A percentile compares a stretch with the other conserved stretches of the same genome.
These are phyloP conservation scores for Dendrolimus houi DNA, from an alignment of 2,888 invertebrate genomes.

Conservation along the genomic window DNA sequence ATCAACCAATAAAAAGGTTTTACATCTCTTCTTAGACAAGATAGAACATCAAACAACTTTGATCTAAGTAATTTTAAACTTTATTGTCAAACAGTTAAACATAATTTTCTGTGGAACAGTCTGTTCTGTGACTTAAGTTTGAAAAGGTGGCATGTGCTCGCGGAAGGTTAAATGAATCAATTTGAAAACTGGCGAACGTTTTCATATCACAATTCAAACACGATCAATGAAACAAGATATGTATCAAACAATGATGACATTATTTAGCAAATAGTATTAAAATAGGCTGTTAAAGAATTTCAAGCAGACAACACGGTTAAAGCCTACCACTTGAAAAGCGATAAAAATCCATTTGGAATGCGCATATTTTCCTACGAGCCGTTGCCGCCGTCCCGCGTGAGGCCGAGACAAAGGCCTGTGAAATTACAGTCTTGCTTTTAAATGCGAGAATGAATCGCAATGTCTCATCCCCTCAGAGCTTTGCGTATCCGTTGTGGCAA, in stretches of 20 bases:
- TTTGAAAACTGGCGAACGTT: too few species aligned
- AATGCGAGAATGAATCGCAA: slow-evolving; percentile 71
- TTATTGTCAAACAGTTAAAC: too few species aligned
- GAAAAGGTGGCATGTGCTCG: too few species aligned
- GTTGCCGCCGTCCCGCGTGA: slow-evolving; percentile 32
- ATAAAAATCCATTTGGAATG: slow-evolving; percentile 68
- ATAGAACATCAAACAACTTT: too few species aligned
- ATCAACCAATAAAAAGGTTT: too few species aligned
- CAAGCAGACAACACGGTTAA: slow-evolving; percentile 35
- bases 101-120: too few species aligned
- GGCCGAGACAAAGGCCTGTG: slow-evolving; percentile 64
- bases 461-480: slow-evolving; percentile 70
- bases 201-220: too few species aligned
- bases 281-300: slow-evolving; percentile 30
- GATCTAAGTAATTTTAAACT: too few species aligned
- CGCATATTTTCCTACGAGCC: slow-evolving; percentile 65
- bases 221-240: too few species aligned
- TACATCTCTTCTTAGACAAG: too few species aligned
- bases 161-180: too few species aligned
- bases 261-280: slow-evolving; percentile 6
- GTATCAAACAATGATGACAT: not conserved
- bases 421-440: slow-evolving; percentile 74
- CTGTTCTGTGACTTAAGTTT: too few species aligned
- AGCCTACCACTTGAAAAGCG: slow-evolving; percentile 63
- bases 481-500: slow-evolving; percentile 47